Evolutionary conservation across 37 sponge, comb jelly and placozoan genomes (phyloP), one percentile per base, ranked within the genome.

Genomic region (Spongilla lacustris): DNA sequence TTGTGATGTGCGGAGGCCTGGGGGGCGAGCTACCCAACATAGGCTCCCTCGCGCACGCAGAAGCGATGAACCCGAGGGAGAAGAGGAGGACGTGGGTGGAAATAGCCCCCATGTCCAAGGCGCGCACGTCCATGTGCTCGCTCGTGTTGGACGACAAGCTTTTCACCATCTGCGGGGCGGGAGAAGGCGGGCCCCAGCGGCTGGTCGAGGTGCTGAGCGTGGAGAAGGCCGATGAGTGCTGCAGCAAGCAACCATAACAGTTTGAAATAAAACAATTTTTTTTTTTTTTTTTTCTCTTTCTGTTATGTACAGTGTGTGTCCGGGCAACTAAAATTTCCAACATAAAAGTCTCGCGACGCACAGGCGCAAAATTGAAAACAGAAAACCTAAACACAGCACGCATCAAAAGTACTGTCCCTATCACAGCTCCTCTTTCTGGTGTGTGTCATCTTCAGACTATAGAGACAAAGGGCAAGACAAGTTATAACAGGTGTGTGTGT

Each of bases 131-230:
- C 5, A 41, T 88, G 35, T 78, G 83, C 19, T 36, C 46, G 17
- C 26, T 75, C 23, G 23, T 14, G n/a, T 90, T 87, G 70, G 94
- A 90, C 58, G 90, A 74, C 22, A 90, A 90, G 35, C 73, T 94
- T 69, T 88, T 82, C 26, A 79, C 85, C 24, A 50, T 90, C 21
- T 78, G 87, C 67, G 94, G 94, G 22, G 81, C 85, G 37, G 94
- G 91, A 1, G 82, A 90, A 10, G 94, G 94, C 58, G 94, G 94
- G 22, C 78, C 83, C 6, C 88, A 87, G 34, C 1, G 26, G 3
- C 48, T 77, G 5, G 89, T 90, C 4, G 94, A 90, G 36, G 66
- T 94, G 0, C 67, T 94, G 14, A 81, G 81, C 13, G 86, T 85
- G 36, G 81, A 81, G 28, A 27, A 49, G 19, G 66, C 37, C 12